Evolutionary conservation across 2,888 invertebrate genomes (phyloP).

Genomic region (Rhogogaster chlorosoma): DNA sequence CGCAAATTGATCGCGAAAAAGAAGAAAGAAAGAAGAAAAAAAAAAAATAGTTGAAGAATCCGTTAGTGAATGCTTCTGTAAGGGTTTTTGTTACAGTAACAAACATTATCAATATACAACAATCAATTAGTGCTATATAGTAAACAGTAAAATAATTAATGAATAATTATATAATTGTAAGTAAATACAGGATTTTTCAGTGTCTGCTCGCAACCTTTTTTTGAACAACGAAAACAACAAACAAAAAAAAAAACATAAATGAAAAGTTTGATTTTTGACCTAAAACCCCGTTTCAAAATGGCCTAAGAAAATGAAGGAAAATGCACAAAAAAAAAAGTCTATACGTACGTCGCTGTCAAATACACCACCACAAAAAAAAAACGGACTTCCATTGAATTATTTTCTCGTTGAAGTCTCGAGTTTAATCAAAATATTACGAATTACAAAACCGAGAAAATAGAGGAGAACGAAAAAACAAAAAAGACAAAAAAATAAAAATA

Average conservation of each 20-base stretch:
- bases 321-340: neutral
- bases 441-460: neutral
- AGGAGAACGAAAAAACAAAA: neutral
- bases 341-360: conserved; percentile 43
- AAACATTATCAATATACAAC: conserved; percentile 76
- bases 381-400: conserved; percentile 39
- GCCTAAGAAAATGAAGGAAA: conserved; percentile 27
- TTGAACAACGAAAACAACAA: conserved; percentile 33
- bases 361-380: conserved; percentile 30
- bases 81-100: conserved; percentile 78
- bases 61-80: conserved; percentile 76
- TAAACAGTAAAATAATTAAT: conserved; percentile 67
- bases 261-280: neutral
- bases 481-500: neutral
- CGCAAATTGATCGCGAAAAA: neutral
- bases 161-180: conserved; percentile 41
- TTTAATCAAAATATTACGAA: conserved; percentile 23
- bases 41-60: conserved; percentile 54
- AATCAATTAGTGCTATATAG: conserved; percentile 76
- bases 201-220: conserved; percentile 68
- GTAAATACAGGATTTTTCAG: conserved; percentile 65
- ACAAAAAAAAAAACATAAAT: neutral
- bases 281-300: conserved; percentile 45
- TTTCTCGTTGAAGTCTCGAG: conserved; percentile 23
- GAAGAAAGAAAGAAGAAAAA: conserved; percentile 6